Evolutionary conservation across 2,113 vertebrate species (phyloP).

Genomic region (Paracanthobrama guichenoti): DNA sequence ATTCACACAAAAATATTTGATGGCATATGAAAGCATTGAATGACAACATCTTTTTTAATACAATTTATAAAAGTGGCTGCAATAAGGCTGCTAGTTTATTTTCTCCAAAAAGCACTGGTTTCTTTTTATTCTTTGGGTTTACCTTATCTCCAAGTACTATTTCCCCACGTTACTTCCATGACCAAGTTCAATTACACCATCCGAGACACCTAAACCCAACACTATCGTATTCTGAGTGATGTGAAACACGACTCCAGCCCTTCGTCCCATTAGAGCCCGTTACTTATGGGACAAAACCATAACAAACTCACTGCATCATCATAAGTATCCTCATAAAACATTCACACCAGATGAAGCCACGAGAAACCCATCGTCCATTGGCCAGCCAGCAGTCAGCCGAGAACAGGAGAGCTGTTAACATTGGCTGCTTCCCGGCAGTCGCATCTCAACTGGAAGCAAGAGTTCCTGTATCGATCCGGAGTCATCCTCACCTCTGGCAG

Average conservation of each 20-base stretch:
- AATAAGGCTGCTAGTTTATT: background rate
- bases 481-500: slow-evolving; percentile 55
- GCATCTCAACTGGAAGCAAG: slow-evolving; percentile 55
- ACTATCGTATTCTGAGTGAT: slow-evolving; percentile 55
- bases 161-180: slow-evolving; percentile 26
- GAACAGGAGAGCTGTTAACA: slow-evolving; percentile 67
- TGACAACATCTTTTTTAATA: background rate
- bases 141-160: background rate
- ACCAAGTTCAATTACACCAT: slow-evolving; percentile 39
- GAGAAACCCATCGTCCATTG: slow-evolving; percentile 69
- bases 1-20: background rate
- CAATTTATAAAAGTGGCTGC: background rate
- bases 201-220: slow-evolving; percentile 36
- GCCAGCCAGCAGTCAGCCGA: slow-evolving; percentile 72
- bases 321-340: slow-evolving; percentile 75
- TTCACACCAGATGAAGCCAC: slow-evolving; percentile 69
- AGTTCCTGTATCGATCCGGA: slow-evolving; percentile 64
- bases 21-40: background rate
- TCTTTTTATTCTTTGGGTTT: background rate
- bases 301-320: slow-evolving; percentile 58
- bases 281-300: slow-evolving; percentile 65
- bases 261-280: slow-evolving; percentile 69
- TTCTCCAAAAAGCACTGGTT: background rate
- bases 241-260: slow-evolving; percentile 65
- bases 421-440: slow-evolving; percentile 63